These are phyloP conservation scores for Falcaria lacertinaria DNA, from an alignment of 2,888 invertebrate genomes.

Conservation along the genomic window DNA sequence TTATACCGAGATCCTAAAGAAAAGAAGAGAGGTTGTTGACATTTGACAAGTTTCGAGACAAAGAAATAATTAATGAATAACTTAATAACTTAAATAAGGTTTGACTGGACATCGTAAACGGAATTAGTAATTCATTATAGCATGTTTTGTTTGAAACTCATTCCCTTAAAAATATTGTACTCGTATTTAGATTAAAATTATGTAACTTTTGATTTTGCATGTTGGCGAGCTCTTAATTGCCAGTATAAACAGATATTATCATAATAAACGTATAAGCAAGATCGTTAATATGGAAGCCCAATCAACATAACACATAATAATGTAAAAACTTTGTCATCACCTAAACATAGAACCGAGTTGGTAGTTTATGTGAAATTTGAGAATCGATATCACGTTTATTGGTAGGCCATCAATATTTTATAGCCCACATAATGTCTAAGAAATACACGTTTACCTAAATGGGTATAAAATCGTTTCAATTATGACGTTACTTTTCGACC, in stretches of 20 bases:
- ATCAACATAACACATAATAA: not conserved
- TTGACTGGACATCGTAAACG: too few relatives aligned
- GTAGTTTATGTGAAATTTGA: not conserved
- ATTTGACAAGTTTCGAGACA: too few relatives aligned
- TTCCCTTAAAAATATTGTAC: too few relatives aligned
- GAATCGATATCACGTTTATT: not conserved
- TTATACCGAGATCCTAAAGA: too few relatives aligned
- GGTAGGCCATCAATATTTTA: not conserved
- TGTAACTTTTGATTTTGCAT: not conserved
- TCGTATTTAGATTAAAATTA: not conserved
- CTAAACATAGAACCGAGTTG: not conserved
- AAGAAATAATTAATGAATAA: too few relatives aligned
- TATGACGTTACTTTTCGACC: too few relatives aligned
- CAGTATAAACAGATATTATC: not conserved
- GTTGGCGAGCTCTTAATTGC: not conserved
- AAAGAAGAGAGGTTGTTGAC: too few relatives aligned
- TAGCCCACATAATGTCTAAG: not conserved
- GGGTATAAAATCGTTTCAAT: too few relatives aligned
- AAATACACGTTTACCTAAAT: too few relatives aligned
- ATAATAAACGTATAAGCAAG: not conserved
- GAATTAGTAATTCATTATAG: too few relatives aligned
- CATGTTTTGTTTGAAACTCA: too few relatives aligned
- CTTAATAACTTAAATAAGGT: too few relatives aligned
- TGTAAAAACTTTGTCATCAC: not conserved
- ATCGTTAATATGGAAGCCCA: not conserved